Evolutionary conservation across 2,888 invertebrate species (phyloP), one percentile per base, ranked within the genome.

Genomic region (Buathra laborator): DNA sequence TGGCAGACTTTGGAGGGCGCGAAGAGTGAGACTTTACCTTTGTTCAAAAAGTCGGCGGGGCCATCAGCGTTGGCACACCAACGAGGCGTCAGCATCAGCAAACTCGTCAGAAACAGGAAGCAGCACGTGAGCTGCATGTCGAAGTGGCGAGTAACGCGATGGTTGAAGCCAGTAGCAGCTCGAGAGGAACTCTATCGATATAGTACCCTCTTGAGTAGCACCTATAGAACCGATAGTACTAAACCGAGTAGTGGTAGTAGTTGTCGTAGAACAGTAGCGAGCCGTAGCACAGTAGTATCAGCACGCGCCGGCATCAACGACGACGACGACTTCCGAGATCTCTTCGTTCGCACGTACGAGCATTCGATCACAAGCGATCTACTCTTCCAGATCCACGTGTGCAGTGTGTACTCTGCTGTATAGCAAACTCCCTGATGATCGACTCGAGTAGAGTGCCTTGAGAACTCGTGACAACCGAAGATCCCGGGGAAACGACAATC

Each of bases 51-150:
- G 88, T 93, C 92, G 68, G 87, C 80, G 79, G 89, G 85, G 86
- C 89, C 91, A 87, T 91, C 92, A 77, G 88, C 89, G 72, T 85
- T 86, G 86, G 88, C 87, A 77, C 82, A 85, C 67, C 87, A 85
- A 86, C 86, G 87, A 75, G 87, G 86, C 87, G 88, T 88, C 89
- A 87, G 89, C 90, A 87, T 89, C 91, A 92, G 91, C 90, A 92
- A 89, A 90, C 91, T 89, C 89, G 91, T 90, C 89, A 93, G 88
- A 88, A 92, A 90, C 90, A 91, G 89, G 88, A 91, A 90, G 89
- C 88, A 87, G 89, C 86, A 92, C 90, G 91, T 90, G 92, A 89
- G 86, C 83, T 77, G 91, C 93, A 93, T 93, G 88, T 91, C 91
- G 90, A 91, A 75, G 71, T 59, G 66, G 66, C 43, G 53, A 53